These are phyloP conservation scores for Cydia amplana DNA, from an alignment of 1,140 invertebrate genomes.

Conservation along the genomic window DNA sequence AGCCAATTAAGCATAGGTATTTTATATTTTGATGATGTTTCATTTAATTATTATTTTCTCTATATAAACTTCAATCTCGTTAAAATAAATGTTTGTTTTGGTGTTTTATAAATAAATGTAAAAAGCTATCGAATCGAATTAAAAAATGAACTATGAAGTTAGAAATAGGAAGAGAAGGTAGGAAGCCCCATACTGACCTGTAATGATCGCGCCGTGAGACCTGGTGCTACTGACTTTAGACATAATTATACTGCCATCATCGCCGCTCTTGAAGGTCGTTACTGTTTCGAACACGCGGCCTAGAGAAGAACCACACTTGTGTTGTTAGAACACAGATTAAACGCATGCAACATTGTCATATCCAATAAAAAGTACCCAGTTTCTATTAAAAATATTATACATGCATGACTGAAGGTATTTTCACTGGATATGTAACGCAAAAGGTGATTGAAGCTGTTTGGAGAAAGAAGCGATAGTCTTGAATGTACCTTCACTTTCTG, in stretches of 20 bases:
- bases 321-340: slow-evolving; percentile 74
- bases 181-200: slow-evolving; percentile 80
- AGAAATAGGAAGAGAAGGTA: slow-evolving; percentile 59
- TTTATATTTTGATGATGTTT: too few species aligned
- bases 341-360: slow-evolving; percentile 64
- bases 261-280: slow-evolving; percentile 81
- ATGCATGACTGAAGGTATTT: slow-evolving; percentile 43
- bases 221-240: slow-evolving; percentile 82
- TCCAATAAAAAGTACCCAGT: slow-evolving; percentile 37
- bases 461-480: slow-evolving; percentile 66
- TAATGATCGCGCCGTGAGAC: slow-evolving; percentile 81
- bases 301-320: slow-evolving; percentile 76
- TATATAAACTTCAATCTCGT: not conserved
- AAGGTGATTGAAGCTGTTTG: slow-evolving; percentile 37
- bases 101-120: not conserved
- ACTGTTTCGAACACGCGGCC: slow-evolving; percentile 81
- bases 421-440: slow-evolving; percentile 7
- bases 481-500: slow-evolving; percentile 73
- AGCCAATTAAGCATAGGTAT: too few species aligned
- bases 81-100: not conserved
- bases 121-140: slow-evolving; percentile 8
- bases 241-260: slow-evolving; percentile 81
- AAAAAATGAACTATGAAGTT: slow-evolving; percentile 35
- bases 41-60: not conserved
- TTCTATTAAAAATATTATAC: slow-evolving; percentile 59